A percentile compares a stretch with the other conserved stretches of the same genome.
These are phyloP conservation scores for Anolis sagrei DNA, from an alignment of 2,113 vertebrate genomes.

Conservation along the genomic window DNA sequence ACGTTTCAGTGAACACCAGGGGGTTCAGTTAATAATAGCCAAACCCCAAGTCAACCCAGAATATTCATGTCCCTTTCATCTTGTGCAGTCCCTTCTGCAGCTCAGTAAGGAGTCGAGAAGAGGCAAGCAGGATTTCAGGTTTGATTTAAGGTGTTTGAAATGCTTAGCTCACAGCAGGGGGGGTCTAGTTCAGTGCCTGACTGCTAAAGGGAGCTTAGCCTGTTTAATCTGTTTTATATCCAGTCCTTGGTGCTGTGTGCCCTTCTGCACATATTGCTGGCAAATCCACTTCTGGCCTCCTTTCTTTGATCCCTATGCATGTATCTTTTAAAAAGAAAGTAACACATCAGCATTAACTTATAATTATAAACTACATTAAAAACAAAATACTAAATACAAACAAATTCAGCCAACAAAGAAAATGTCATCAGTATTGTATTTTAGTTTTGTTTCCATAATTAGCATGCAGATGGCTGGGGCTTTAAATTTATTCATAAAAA, in stretches of 20 bases:
- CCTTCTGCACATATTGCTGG: conserved; percentile 10
- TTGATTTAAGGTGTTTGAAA: conserved; percentile 18
- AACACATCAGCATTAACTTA: background rate
- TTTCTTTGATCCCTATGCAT: background rate
- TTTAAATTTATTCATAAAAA: conserved; percentile 14
- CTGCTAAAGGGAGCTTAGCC: conserved; percentile 29
- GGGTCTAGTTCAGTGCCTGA: background rate
- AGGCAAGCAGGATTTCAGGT: conserved; percentile 21
- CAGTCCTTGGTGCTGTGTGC: conserved; percentile 7
- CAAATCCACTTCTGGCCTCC: conserved; percentile 26
- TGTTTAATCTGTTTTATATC: conserved; percentile 36
- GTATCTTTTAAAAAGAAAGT: background rate
- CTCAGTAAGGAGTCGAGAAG: background rate
- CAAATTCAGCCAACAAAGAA: background rate
- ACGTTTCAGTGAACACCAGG: background rate
- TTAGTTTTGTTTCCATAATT: background rate
- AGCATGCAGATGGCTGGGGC: background rate
- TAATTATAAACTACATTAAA: background rate
- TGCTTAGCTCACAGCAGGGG: conserved; percentile 33
- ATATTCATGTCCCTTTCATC: conserved; percentile 6
- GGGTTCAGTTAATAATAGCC: background rate
- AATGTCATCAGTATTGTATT: background rate
- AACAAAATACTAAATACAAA: background rate
- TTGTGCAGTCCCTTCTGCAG: conserved; percentile 14
- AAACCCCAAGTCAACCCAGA: background rate